These are phyloP conservation scores for Ceratina japonica DNA, from an alignment of 1,140 invertebrate genomes.

Conservation along the genomic window DNA sequence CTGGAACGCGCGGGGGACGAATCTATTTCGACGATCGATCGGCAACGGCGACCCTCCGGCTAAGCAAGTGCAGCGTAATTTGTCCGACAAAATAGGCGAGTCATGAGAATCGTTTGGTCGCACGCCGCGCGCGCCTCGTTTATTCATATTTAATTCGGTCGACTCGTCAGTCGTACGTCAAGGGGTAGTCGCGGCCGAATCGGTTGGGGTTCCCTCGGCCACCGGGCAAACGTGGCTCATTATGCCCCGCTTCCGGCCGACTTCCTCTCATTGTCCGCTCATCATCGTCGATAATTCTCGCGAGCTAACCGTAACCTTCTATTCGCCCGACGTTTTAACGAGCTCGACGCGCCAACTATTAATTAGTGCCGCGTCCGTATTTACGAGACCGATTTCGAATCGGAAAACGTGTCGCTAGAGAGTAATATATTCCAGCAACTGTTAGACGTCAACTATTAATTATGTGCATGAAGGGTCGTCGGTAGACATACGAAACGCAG, in stretches of 20 bases:
- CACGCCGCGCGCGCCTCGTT: slow-evolving; percentile 21
- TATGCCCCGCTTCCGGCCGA: slow-evolving; percentile 51
- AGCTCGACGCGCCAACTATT: slow-evolving; percentile 3
- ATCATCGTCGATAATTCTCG: slow-evolving; percentile 65
- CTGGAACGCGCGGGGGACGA: background rate
- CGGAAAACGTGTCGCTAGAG: background rate
- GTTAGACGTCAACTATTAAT: background rate
- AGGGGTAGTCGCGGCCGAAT: slow-evolving; percentile 53
- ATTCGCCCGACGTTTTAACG: slow-evolving; percentile 32
- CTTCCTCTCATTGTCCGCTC: slow-evolving; percentile 47
- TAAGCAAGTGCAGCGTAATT: slow-evolving; percentile 43
- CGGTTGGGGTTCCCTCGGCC: slow-evolving; percentile 39
- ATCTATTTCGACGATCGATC: background rate
- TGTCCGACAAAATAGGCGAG: slow-evolving; percentile 26
- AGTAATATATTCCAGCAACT: background rate
- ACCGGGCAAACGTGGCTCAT: slow-evolving; percentile 57
- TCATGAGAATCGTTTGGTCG: slow-evolving; percentile 53
- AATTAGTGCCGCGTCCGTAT: background rate
- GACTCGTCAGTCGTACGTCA: slow-evolving; percentile 49
- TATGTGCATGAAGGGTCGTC: background rate
- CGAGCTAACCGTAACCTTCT: slow-evolving; percentile 15
- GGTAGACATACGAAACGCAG: too few species aligned
- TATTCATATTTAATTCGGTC: slow-evolving; percentile 65
- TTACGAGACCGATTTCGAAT: background rate
- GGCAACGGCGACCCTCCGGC: background rate